Evolutionary conservation across 2,113 vertebrate genomes (phyloP).

Genomic region (Cacatua alba): DNA sequence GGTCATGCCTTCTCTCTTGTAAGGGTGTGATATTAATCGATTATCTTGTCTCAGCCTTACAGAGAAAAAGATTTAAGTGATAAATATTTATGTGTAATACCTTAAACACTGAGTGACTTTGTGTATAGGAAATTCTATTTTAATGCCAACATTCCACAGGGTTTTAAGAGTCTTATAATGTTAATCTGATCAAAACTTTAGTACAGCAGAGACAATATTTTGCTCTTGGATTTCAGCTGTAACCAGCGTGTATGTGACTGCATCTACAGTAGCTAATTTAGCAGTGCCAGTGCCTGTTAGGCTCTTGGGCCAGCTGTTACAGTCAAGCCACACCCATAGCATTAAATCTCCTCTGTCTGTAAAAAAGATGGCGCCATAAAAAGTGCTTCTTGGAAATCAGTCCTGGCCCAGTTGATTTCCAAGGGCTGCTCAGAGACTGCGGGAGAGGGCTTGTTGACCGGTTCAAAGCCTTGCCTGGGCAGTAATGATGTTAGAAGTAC

Average conservation of each 20-base stretch:
- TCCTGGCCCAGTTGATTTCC: neutral
- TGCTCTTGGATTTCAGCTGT: neutral
- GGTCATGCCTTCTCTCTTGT: neutral
- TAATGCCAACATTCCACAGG: neutral
- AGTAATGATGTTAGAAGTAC: fast-evolving
- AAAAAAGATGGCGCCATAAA: neutral
- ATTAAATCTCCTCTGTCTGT: neutral
- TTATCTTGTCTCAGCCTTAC: neutral
- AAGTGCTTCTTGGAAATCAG: neutral
- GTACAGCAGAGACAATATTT: neutral
- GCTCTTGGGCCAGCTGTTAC: neutral
- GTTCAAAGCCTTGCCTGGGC: neutral
- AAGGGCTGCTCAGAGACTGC: neutral
- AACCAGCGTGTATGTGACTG: neutral
- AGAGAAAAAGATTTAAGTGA: neutral
- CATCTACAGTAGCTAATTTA: neutral
- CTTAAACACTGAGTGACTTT: neutral
- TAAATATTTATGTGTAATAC: neutral
- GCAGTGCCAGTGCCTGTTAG: neutral
- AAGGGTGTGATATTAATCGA: neutral
- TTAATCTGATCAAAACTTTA: neutral
- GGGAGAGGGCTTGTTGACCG: neutral
- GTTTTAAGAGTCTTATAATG: neutral
- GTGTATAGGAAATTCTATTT: neutral
- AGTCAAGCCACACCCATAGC: fast-evolving